Base-by-base conservation (phyloP, 2,888 invertebrate genomes). In the Ochropacha duplaris region DNA sequence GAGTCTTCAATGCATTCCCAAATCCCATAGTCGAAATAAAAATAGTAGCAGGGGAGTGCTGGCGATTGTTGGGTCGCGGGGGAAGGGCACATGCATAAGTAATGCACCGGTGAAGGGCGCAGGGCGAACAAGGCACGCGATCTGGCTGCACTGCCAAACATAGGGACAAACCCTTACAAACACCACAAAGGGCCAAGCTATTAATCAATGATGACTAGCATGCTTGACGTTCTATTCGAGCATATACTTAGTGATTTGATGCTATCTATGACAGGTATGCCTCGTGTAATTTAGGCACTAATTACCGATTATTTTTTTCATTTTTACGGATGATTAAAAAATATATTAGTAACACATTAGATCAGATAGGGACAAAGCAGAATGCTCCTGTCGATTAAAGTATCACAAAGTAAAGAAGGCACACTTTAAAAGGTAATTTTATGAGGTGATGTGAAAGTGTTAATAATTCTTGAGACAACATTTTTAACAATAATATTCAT, bases 51-150 rank as follows among this genome's bases (percentile, higher is more conserved):
- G 71, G 79, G 78, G 79, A 77, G 76, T 69, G 65, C 58, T 65
- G 66, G 60, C 59, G 64, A 65, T 66, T 56, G 69, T 70, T 64
- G 71, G 74, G 71, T 72, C 77, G 77, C 69, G 67, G 71, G 70
- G 74, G 77, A 44, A 44, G 44, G 44, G 78, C 76, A 82, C 87
- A 91, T 92, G 87, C 90, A 92, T 92, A 90, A 91, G 88, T 92
- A 90, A 91, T 91, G 87, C 88, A 87, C 71, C 72, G 78, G 80
- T 81, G 87, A 86, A 89, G 90, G 89, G 88, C 86, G 87, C 85
- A 89, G 90, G 89, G 88, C 86, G 86, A 73, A 71, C 78, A 79
- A 81, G 85, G 83, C 91, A 90, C 92, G 90, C 90, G 86, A 90
- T 83, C 78, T 76, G 74, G 69, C 76, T 73, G 79, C 84, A 76